phyloP scores from a whole-genome alignment of 1,140 invertebrate genomes.

The Meloidogyne hapla region DNA sequence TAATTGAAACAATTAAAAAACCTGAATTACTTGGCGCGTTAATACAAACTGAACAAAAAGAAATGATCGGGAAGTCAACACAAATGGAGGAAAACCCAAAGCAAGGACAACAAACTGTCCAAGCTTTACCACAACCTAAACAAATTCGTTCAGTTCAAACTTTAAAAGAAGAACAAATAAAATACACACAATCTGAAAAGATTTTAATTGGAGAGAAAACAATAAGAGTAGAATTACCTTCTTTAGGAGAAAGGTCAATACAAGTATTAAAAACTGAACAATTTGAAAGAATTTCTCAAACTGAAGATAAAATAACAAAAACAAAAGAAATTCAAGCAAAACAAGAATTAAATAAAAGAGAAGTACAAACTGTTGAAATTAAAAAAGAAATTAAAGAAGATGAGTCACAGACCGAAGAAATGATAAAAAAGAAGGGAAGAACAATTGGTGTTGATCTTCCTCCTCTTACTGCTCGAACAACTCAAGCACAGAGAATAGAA shows the following conservation, averaged over 20 bases:
- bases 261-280: background rate
- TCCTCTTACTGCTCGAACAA: background rate
- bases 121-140: background rate
- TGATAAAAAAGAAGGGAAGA: background rate
- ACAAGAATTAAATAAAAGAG: background rate
- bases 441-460: background rate
- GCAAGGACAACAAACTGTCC: background rate
- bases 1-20: background rate
- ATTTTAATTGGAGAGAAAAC: background rate
- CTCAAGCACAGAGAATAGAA: conserved; percentile 1
- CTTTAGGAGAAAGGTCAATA: background rate
- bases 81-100: background rate
- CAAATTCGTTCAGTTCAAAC: background rate
- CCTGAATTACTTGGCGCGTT: background rate
- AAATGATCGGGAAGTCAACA: conserved; percentile 2
- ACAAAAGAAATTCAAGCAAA: background rate
- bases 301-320: background rate
- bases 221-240: background rate
- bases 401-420: background rate
- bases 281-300: background rate
- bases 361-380: background rate
- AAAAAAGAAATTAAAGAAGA: background rate
- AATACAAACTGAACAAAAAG: background rate
- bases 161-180: background rate
- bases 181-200: background rate